Evolutionary conservation across 2,888 invertebrate species (phyloP), one percentile per base, ranked within the genome.

Genomic region (Phyllotreta striolata): DNA sequence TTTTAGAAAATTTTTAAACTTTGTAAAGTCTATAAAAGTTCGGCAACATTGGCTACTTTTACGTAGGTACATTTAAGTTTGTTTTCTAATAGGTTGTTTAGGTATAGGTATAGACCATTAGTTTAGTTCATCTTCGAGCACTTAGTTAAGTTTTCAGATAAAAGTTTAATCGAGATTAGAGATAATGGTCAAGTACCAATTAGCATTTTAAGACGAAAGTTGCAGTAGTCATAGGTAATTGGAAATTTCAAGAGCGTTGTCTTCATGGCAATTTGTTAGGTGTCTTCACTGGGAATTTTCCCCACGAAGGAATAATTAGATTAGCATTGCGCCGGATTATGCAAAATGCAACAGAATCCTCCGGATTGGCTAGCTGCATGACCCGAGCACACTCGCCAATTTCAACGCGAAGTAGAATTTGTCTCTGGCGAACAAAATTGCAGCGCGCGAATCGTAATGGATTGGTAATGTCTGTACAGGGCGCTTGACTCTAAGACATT

Each of bases 381-480:
- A 44, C 44, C 44, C 44, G 44, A 14, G 14, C 44, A 44, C 10
- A 14, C 14, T 8, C 44, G 14, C 44, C 44, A 44, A 44, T 44
- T 44, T n/a, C 12, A 44, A n/a, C 43, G 6, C 5, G 41, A 14
- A 44, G 12, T 44, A 44, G 9, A 44, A n/a, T 44, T 44, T 44
- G 44, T 44, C 44, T 44, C 9, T n/a, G 44, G 44, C 44, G 44
- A 14, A 44, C 44, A 14, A 44, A 44, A 44, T 44, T 44, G 9
- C 44, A 44, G 14, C 12, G 44, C 10, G 24, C 24, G 24, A 24
- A 14, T 14, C 14, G 9, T n/a, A 44, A 44, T 44, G 44, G 44
- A 44, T 44, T 44, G 44, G 44, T 44, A 44, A 44, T 44, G 44
- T n/a, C 44, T 10, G 44, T 6, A 44, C 10, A 10, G n/a, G 14